Conservation (phyloP, 1,140 invertebrate species). For the Polyergus mexicanus region DNA sequence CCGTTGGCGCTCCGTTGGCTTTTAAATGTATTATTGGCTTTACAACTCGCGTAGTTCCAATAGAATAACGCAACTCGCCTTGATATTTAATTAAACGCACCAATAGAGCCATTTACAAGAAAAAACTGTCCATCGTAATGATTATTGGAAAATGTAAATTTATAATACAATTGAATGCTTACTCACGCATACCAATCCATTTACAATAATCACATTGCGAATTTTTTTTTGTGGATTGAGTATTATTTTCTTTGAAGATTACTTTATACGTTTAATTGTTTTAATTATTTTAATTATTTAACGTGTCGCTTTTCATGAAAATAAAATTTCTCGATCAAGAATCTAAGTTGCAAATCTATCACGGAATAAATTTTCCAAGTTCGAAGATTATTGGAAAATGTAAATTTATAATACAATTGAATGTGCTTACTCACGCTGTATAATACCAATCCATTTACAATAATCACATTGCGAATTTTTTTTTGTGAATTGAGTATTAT, state of each 20-base stretch:
- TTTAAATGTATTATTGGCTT: slow-evolving; percentile 53
- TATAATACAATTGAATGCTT: slow-evolving; percentile 3
- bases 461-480: slow-evolving; percentile 20
- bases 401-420: slow-evolving; percentile 37
- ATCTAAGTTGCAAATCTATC: background rate
- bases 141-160: slow-evolving; percentile 44
- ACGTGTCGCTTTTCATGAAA: background rate
- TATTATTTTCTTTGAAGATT: background rate
- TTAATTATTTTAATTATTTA: background rate
- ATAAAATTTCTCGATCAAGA: background rate
- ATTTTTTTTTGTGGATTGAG: background rate
- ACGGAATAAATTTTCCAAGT: too few species aligned
- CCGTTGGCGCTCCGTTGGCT: background rate
- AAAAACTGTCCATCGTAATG: slow-evolving; percentile 35
- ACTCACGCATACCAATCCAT: background rate
- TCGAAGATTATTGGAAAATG: slow-evolving; percentile 33
- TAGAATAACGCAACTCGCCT: slow-evolving; percentile 57
- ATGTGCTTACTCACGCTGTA: background rate
- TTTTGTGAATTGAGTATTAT: background rate
- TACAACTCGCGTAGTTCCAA: slow-evolving; percentile 35
- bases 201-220: slow-evolving; percentile 27
- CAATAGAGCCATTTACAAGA: slow-evolving; percentile 15
- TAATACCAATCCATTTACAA: slow-evolving; percentile 8
- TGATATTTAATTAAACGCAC: slow-evolving; percentile 66
- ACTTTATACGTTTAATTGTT: background rate